phyloP scores from a whole-genome alignment of 2,888 invertebrate genomes.

The Orchesellides sinensis region DNA sequence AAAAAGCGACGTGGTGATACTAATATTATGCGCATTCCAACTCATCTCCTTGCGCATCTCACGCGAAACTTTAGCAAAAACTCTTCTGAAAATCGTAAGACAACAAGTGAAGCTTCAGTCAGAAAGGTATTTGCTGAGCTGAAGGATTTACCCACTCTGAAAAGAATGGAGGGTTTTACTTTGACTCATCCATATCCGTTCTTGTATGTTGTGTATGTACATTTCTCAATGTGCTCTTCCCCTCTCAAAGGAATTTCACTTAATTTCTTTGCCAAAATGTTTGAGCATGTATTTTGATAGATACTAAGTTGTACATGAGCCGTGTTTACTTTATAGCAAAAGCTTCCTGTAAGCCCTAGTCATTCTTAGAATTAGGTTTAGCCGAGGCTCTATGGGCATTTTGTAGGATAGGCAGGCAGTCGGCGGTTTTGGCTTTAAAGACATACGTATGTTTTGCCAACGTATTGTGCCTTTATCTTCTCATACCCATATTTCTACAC shows the following conservation, averaged over 20 bases:
- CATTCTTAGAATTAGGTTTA: conserved; percentile 45
- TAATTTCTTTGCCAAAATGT: conserved; percentile 35
- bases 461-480: background rate
- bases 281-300: background rate
- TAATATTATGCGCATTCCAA: too few relatives aligned
- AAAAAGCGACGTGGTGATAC: conserved; percentile 1
- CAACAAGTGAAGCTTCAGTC: conserved; percentile 7
- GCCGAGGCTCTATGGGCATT: background rate
- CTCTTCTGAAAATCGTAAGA: background rate
- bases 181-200: conserved; percentile 4
- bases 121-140: background rate
- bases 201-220: background rate
- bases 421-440: background rate
- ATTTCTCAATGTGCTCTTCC: background rate
- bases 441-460: background rate
- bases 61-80: background rate
- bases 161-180: conserved; percentile 6
- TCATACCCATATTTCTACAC: too few relatives aligned
- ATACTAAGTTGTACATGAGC: background rate
- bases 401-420: too few relatives aligned
- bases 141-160: conserved; percentile 1
- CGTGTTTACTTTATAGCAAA: background rate
- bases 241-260: conserved; percentile 37
- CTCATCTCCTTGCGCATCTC: conserved; percentile 9
- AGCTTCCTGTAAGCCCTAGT: conserved; percentile 32